Percentiles rank a stretch among this genome's conserved stretches.
Evolutionary conservation across 1,140 invertebrate genomes (phyloP).

Genomic region (Drosophila sturtevanti): DNA sequence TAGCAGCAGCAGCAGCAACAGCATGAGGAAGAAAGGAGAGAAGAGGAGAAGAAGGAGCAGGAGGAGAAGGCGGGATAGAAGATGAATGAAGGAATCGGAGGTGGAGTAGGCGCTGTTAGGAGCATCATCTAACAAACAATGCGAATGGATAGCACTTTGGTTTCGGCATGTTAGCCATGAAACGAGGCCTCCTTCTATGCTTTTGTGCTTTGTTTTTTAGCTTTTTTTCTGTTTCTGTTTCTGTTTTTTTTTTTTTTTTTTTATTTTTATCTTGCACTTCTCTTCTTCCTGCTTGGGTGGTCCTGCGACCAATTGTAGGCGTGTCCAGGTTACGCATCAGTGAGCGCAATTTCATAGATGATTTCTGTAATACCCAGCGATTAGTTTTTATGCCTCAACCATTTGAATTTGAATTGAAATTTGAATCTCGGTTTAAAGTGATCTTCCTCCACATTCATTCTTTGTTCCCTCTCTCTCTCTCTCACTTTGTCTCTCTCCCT

Average conservation of each 20-base stretch:
- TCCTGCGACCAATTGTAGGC: background rate
- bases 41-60: background rate
- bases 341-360: constrained; percentile 64
- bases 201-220: constrained; percentile 20
- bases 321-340: constrained; percentile 59
- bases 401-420: constrained; percentile 39
- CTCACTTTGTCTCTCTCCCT: constrained; percentile 8
- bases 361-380: constrained; percentile 57
- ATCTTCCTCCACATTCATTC: background rate
- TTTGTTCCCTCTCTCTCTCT: too few species aligned
- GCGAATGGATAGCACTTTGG: constrained; percentile 24
- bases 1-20: background rate
- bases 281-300: constrained; percentile 63
- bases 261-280: constrained; percentile 5
- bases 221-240: constrained; percentile 17
- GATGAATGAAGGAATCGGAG: background rate
- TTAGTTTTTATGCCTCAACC: constrained; percentile 65
- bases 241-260: constrained; percentile 11
- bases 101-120: background rate
- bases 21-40: background rate
- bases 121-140: constrained; percentile 50
- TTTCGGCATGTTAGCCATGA: constrained; percentile 53
- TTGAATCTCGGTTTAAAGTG: constrained; percentile 14
- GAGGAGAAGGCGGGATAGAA: background rate
- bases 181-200: constrained; percentile 24